Conservation (phyloP, 2,888 invertebrate species). For the Drosophila paranaensis region DNA sequence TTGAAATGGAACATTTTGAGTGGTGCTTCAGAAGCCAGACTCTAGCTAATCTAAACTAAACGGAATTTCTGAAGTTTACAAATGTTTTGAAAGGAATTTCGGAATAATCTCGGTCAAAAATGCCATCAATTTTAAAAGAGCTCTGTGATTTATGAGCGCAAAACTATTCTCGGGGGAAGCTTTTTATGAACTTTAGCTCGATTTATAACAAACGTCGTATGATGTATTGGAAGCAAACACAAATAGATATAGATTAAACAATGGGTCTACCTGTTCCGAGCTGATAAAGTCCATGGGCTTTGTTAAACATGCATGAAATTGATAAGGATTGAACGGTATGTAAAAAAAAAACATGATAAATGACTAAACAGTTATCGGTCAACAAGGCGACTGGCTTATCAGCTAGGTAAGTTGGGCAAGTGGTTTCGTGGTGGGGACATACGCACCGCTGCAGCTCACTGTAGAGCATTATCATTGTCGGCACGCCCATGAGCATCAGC, state of each 20-base stretch:
- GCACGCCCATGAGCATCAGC: slow-evolving; percentile 90
- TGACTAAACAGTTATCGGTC: slow-evolving; percentile 38
- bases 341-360: not conserved
- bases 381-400: slow-evolving; percentile 31
- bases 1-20: slow-evolving; percentile 23
- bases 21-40: slow-evolving; percentile 10
- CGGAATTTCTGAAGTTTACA: not conserved
- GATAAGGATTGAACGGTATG: slow-evolving; percentile 35
- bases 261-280: slow-evolving; percentile 27
- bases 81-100: not conserved
- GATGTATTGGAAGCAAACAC: slow-evolving; percentile 29
- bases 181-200: slow-evolving; percentile 39
- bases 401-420: slow-evolving; percentile 16
- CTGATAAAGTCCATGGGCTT: slow-evolving; percentile 15
- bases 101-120: not conserved
- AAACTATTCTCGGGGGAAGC: not conserved
- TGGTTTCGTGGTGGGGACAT: not conserved
- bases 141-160: not conserved
- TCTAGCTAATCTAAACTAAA: not conserved
- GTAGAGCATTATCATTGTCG: slow-evolving; percentile 89
- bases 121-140: not conserved
- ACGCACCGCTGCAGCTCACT: slow-evolving; percentile 88
- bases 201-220: slow-evolving; percentile 12
- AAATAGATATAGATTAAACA: slow-evolving; percentile 15
- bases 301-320: slow-evolving; percentile 23